phyloP scores from a whole-genome alignment of 2,113 vertebrate species.

The Pogona vitticeps region DNA sequence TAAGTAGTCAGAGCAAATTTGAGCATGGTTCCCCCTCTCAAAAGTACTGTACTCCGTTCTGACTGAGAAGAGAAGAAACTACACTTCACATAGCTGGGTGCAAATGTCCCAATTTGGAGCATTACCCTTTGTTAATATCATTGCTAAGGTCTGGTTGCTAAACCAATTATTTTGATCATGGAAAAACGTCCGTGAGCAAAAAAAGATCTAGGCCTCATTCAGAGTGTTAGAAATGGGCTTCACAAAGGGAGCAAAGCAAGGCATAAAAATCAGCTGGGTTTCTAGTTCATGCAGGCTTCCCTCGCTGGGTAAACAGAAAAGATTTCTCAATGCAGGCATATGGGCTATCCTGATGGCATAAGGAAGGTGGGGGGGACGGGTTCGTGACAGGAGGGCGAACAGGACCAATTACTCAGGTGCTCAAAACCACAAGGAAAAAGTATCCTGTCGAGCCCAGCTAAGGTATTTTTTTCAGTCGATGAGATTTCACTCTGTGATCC shows the following conservation, averaged over 20 bases:
- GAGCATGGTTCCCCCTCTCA: not conserved
- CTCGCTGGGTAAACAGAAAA: not conserved
- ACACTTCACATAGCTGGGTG: too few relatives aligned
- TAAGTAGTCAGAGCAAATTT: not conserved
- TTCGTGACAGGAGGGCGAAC: not conserved
- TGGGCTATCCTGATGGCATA: constrained; percentile 34
- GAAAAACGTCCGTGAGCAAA: too few relatives aligned
- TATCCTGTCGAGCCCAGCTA: constrained; percentile 25
- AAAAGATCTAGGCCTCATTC: not conserved
- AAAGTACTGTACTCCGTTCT: not conserved
- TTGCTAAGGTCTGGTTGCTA: too few relatives aligned
- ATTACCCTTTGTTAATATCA: too few relatives aligned
- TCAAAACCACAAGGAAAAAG: constrained; percentile 62
- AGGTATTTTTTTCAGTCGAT: constrained; percentile 45
- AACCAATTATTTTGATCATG: too few relatives aligned
- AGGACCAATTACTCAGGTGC: constrained; percentile 50
- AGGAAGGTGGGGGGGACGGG: constrained; percentile 41
- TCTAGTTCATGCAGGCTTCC: not conserved
- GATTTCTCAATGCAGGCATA: constrained; percentile 36
- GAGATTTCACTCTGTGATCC: constrained; percentile 58
- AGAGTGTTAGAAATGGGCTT: not conserved
- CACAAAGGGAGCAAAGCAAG: not conserved
- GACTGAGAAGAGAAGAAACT: not conserved
- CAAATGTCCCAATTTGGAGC: not conserved
- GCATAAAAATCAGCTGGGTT: not conserved